Percentiles rank a stretch among this genome's conserved stretches.
phyloP scores from a whole-genome alignment of 2,113 vertebrate genomes.

The Alces alces region DNA sequence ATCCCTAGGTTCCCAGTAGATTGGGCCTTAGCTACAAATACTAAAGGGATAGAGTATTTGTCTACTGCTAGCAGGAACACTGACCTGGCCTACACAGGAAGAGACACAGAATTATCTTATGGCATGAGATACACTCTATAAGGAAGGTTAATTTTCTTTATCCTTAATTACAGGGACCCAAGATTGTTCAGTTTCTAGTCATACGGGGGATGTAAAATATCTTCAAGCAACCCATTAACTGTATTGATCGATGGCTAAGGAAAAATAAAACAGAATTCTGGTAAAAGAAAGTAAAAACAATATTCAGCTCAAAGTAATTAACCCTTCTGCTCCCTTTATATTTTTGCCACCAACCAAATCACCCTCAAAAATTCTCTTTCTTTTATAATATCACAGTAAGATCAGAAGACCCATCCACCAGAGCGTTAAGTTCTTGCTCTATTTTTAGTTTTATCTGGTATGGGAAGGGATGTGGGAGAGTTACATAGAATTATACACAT shows the following conservation, averaged over 20 bases:
- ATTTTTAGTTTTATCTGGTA: background rate
- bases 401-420: background rate
- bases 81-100: background rate
- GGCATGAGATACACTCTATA: background rate
- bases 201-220: background rate
- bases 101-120: background rate
- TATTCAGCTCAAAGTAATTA: background rate
- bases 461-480: background rate
- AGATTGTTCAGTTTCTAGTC: background rate
- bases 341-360: slow-evolving; percentile 7
- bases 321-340: slow-evolving; percentile 11
- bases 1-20: background rate
- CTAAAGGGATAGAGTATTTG: background rate
- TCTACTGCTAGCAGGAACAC: background rate
- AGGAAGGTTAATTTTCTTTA: background rate
- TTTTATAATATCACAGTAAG: background rate
- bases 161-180: background rate
- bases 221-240: background rate
- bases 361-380: background rate
- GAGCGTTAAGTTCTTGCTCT: background rate
- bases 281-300: background rate
- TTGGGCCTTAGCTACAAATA: background rate
- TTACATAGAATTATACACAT: background rate
- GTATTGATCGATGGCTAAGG: background rate
- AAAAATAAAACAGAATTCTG: slow-evolving; percentile 10